Base-by-base conservation (phyloP, 2,797 vertebrate genomes). In the Orestias chungarensis region DNA sequence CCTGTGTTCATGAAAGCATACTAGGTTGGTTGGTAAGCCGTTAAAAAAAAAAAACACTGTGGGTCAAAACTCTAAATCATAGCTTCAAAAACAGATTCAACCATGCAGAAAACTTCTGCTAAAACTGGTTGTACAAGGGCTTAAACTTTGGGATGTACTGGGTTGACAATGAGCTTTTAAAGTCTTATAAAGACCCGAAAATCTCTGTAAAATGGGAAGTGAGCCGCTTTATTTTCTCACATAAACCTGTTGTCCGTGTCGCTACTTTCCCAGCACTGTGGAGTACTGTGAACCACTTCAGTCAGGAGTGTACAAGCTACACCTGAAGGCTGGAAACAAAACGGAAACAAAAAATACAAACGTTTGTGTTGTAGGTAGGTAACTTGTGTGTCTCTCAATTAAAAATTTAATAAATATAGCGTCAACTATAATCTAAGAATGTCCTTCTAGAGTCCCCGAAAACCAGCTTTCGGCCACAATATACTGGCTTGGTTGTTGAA, bases 321-420 rank as follows among this genome's bases (percentile, higher is more conserved):
- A 95, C 46, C 83, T 96, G 42, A 92, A 94, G 89, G 96, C 96
- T 68, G 95, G 95, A 93, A 87, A 93, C 94, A 71, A 88, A 90
- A 79, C 88, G 75, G 1, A 79, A 76, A 95, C 90, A 52, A 95
- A 92, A 87, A 94, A 50, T 27, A 91, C 97, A 72, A 94, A 87
- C 0, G 84, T 98, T 66, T 95, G 95, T 52, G 87, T 98, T 86
- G 93, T 88, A 87, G 95, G 97, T 99, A 92, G 94, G 96, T 68
- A 40, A 4, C 1, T 12, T 64, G n/a, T 42, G 14, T 10, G 20
- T 7, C 15, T 1, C 1, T 38, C n/a, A n/a, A 55, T 18, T 38
- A 52, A 71, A 71, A 23, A 1, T 0, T 1, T 12, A 68, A 54
- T 73, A 12, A 29, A 42, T 20, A 0, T 2, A 12, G 1, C 23